Conservation (phyloP, 2,113 vertebrate species). For the Centropus unirufus region DNA sequence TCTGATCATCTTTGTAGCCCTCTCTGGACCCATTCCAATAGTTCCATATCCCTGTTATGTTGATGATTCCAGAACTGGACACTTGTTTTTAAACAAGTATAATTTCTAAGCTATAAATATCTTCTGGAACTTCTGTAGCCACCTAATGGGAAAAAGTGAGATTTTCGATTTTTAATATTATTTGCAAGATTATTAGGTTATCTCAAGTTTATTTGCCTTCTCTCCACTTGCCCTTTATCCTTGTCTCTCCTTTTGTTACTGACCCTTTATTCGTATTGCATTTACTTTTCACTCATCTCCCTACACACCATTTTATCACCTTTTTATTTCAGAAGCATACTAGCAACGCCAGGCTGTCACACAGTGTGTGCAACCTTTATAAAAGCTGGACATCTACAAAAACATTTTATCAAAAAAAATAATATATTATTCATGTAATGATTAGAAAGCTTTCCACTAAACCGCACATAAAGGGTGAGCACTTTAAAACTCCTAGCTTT, state of each 20-base stretch:
- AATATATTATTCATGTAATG: background rate
- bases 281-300: background rate
- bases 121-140: background rate
- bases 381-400: background rate
- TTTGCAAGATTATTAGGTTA: background rate
- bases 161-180: background rate
- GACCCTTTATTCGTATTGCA: background rate
- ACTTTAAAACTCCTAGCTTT: background rate
- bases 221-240: background rate
- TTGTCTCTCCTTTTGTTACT: background rate
- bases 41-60: no score
- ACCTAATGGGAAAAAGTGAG: background rate
- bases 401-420: background rate
- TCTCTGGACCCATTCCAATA: no score
- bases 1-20: no score
- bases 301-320: background rate
- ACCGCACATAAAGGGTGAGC: accelerated
- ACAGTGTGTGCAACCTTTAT: background rate
- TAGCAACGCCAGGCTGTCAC: background rate
- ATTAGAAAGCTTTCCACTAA: background rate
- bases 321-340: background rate
- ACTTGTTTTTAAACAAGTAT: background rate
- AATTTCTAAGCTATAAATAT: background rate
- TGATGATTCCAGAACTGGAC: no score
- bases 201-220: background rate